Evolutionary conservation across 2,888 invertebrate genomes (phyloP).

Genomic region (Phortica okadai): DNA sequence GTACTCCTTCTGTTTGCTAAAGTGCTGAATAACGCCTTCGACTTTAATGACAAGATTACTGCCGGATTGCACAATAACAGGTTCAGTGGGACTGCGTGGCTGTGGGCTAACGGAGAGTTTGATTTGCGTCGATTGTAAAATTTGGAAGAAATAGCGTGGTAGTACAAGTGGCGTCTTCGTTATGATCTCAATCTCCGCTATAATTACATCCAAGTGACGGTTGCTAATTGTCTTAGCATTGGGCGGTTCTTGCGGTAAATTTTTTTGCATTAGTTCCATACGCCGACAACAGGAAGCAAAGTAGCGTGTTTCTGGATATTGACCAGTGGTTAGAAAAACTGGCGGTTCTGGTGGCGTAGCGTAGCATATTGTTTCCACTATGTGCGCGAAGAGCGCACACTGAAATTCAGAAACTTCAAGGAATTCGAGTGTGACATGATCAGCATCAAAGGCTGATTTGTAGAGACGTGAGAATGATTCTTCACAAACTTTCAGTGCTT

Average conservation of each 20-base stretch:
- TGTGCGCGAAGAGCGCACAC: constrained; percentile 73
- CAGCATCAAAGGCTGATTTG: constrained; percentile 91
- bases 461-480: constrained; percentile 87
- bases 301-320: constrained; percentile 75
- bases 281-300: constrained; percentile 72
- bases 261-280: constrained; percentile 71
- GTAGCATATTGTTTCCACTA: constrained; percentile 75
- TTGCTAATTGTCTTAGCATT: constrained; percentile 75
- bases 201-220: constrained; percentile 79
- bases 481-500: constrained; percentile 83
- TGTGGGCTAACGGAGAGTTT: constrained; percentile 90
- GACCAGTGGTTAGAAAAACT: constrained; percentile 70
- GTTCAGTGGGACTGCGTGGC: constrained; percentile 87
- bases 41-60: constrained; percentile 94
- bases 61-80: constrained; percentile 88
- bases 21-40: constrained; percentile 91
- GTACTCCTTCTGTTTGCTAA: constrained; percentile 81
- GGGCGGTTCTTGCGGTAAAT: constrained; percentile 70
- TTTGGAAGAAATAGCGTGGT: constrained; percentile 89
- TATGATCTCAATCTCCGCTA: constrained; percentile 81
- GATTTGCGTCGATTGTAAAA: constrained; percentile 87
- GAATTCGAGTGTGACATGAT: constrained; percentile 85
- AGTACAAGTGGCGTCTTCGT: constrained; percentile 82
- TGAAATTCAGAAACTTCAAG: constrained; percentile 79
- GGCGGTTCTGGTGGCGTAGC: constrained; percentile 75